Base-by-base conservation (phyloP, 2,888 invertebrate genomes). In the Galerucella calmariensis region DNA sequence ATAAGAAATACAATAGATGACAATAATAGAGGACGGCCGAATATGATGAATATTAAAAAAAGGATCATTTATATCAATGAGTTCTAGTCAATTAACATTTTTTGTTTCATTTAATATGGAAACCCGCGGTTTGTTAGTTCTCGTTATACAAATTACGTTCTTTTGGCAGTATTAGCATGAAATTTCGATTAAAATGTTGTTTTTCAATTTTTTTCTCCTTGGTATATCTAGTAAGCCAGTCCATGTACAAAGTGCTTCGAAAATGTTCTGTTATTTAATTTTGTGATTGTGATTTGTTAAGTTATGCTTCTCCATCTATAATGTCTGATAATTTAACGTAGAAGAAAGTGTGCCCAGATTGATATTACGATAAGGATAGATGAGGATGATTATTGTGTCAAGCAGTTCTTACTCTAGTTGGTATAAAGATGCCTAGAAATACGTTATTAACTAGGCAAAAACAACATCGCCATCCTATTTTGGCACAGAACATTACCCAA, bases 1-100 rank as follows among this genome's bases (percentile, higher is more conserved):
- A 14, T 12, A 48, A 48, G 14, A 53, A 53, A 16, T 53, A 53
- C 53, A 53, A 53, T 53, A 53, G 53, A n/a, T n/a, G 53, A 53
- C 53, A 53, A n/a, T 53, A 53, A 8, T 8, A n/a, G 53, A 53
- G 14, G 53, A 12, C 53, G 53, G 53, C 53, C 53, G 53, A 53
- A 53, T 53, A 53, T 53, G 53, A 53, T 53, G 53, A 61, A 27
- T 24, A 58, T 16, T 24, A 61, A 61, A 61, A 58, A 35, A 61
- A 61, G 24, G 27, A 61, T 61, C 61, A 61, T 61, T 61, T 61
- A 61, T 61, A 61, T 61, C 61, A 61, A 61, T 61, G 61, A 53
- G n/a, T 53, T 53, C 16, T 53, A 53, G 14, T n/a, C 53, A 53
- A 53, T 53, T 53, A 53, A 53, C 53, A 53, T 53, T 53, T 27